phyloP scores from a whole-genome alignment of 2,888 invertebrate genomes.

The Andrena hattorfiana region DNA sequence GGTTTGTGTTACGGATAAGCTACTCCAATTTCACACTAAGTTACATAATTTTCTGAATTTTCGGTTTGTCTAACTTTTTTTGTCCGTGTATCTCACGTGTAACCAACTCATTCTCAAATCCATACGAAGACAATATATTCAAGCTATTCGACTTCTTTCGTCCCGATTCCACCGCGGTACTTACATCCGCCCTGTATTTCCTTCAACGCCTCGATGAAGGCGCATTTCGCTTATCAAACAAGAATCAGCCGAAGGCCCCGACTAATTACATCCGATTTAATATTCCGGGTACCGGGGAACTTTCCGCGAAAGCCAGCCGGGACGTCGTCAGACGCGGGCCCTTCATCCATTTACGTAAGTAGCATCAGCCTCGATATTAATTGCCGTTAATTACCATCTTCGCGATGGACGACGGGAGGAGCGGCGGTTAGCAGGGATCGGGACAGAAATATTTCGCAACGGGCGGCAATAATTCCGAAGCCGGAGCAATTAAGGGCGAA shows the following conservation, averaged over 20 bases:
- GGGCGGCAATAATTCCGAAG: slow-evolving; percentile 60
- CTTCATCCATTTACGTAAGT: slow-evolving; percentile 20
- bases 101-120: too few relatives aligned
- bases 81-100: too few relatives aligned
- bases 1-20: too few relatives aligned
- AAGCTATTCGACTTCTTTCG: too few relatives aligned
- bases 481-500: slow-evolving; percentile 64
- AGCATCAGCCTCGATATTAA: slow-evolving; percentile 27
- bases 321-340: not conserved
- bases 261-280: not conserved
- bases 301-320: not conserved
- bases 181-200: too few relatives aligned
- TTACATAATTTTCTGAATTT: too few relatives aligned
- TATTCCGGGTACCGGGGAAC: not conserved
- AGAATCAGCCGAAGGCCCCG: not conserved
- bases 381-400: slow-evolving; percentile 36
- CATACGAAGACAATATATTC: too few relatives aligned
- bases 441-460: slow-evolving; percentile 52
- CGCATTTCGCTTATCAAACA: not conserved
- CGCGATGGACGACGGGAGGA: not conserved
- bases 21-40: too few relatives aligned
- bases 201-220: not conserved
- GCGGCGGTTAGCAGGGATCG: slow-evolving; percentile 22
- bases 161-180: too few relatives aligned
- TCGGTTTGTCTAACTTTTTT: too few relatives aligned